Conservation (phyloP, 2,888 invertebrate species). For the Drosophila tanythrix region DNA sequence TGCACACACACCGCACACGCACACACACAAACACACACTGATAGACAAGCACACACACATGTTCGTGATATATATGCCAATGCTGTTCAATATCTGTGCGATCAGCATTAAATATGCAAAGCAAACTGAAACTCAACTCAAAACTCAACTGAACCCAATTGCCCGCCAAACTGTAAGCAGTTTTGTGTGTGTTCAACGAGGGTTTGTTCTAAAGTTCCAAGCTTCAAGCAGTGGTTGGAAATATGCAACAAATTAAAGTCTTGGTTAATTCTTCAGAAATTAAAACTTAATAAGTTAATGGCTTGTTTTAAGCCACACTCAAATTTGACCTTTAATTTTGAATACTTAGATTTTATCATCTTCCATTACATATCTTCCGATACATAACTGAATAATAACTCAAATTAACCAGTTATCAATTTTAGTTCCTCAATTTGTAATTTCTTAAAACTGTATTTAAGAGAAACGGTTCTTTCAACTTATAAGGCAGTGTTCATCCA, state of each 20-base stretch:
- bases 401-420: background rate
- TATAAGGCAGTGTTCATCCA: background rate
- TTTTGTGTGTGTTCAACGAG: slow-evolving; percentile 41
- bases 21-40: slow-evolving; percentile 10
- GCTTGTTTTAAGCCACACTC: background rate
- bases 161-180: slow-evolving; percentile 60
- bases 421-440: background rate
- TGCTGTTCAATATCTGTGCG: slow-evolving; percentile 74
- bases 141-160: slow-evolving; percentile 54
- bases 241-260: background rate
- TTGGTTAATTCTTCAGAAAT: background rate
- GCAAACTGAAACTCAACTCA: slow-evolving; percentile 41
- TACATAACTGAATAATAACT: background rate
- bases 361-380: background rate
- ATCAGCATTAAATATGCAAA: slow-evolving; percentile 75
- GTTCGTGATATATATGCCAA: slow-evolving; percentile 54
- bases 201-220: slow-evolving; percentile 17
- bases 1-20: slow-evolving; percentile 40
- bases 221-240: background rate
- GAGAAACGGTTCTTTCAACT: background rate
- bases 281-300: background rate
- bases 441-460: background rate
- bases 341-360: background rate
- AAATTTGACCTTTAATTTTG: background rate
- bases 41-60: background rate